Evolutionary conservation across 2,888 invertebrate species (phyloP).

Genomic region (Hyalella azteca): DNA sequence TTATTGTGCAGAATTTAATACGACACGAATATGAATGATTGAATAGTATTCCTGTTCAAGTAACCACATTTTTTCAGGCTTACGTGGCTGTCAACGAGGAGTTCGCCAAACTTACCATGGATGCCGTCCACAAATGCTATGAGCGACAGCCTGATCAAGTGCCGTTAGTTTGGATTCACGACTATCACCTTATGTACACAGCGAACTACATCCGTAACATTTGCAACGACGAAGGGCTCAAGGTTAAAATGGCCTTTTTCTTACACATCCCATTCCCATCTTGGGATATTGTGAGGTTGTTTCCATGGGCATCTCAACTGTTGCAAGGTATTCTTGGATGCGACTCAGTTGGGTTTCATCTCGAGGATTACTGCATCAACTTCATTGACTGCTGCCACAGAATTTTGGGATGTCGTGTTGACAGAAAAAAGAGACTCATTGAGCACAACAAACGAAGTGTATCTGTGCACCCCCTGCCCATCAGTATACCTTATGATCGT

Average conservation of each 20-base stretch:
- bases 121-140: conserved; percentile 62
- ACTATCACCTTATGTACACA: conserved; percentile 67
- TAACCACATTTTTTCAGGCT: conserved; percentile 59
- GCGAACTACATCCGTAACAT: conserved; percentile 65
- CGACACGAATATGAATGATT: not conserved
- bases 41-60: not conserved
- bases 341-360: conserved; percentile 66
- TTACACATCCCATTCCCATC: conserved; percentile 68
- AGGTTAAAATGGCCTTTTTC: conserved; percentile 66
- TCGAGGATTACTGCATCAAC: conserved; percentile 64
- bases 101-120: conserved; percentile 63
- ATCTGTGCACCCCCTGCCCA: conserved; percentile 64
- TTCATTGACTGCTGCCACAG: conserved; percentile 65
- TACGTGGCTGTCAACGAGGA: conserved; percentile 63
- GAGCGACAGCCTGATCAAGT: conserved; percentile 60
- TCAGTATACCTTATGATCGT: conserved; percentile 64
- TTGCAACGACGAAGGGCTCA: conserved; percentile 46
- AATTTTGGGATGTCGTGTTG: conserved; percentile 64
- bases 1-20: no score
- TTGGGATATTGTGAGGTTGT: conserved; percentile 65
- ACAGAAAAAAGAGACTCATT: conserved; percentile 63
- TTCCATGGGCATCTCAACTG: conserved; percentile 66
- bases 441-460: conserved; percentile 63
- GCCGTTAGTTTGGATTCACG: conserved; percentile 68
- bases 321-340: conserved; percentile 66